Evolutionary conservation across 2,797 vertebrate species (phyloP).

Genomic region (Amniataba percoides): DNA sequence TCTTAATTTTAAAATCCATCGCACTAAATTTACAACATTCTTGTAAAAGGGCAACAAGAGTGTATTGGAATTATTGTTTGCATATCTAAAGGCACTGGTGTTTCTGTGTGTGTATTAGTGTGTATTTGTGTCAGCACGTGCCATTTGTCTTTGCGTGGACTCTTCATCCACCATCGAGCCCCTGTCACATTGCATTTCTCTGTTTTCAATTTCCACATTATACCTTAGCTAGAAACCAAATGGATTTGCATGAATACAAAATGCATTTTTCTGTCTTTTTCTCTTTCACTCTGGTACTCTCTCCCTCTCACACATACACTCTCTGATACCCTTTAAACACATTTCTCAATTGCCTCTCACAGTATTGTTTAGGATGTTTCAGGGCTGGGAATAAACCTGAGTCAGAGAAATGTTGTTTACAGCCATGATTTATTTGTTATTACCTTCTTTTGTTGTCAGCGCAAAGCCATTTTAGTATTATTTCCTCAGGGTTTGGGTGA

Average conservation of each 20-base stretch:
- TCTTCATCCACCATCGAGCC: constrained; percentile 32
- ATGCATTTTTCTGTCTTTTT: constrained; percentile 31
- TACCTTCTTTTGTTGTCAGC: constrained; percentile 52
- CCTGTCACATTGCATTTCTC: constrained; percentile 68
- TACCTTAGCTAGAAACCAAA: constrained; percentile 59
- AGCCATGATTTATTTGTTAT: constrained; percentile 60
- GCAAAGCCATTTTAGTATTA: constrained; percentile 30
- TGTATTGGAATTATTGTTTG: constrained; percentile 18
- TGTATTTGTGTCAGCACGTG: constrained; percentile 13
- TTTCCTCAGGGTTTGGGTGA: constrained; percentile 39
- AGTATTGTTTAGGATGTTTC: constrained; percentile 44
- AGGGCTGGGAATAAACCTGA: constrained; percentile 27
- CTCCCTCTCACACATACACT: constrained; percentile 9
- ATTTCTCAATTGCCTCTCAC: constrained; percentile 50
- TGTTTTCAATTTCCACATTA: constrained; percentile 66
- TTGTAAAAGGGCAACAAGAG: neutral
- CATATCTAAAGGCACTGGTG: neutral
- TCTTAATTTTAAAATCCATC: constrained; percentile 1
- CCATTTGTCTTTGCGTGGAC: constrained; percentile 24
- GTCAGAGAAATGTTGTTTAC: constrained; percentile 37
- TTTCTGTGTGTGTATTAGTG: constrained; percentile 1
- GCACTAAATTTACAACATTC: neutral
- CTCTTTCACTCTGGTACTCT: neutral
- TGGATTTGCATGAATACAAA: constrained; percentile 68
- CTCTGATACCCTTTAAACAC: constrained; percentile 48